Conservation (phyloP, 2,888 invertebrate species). For the Gari tellinella region DNA sequence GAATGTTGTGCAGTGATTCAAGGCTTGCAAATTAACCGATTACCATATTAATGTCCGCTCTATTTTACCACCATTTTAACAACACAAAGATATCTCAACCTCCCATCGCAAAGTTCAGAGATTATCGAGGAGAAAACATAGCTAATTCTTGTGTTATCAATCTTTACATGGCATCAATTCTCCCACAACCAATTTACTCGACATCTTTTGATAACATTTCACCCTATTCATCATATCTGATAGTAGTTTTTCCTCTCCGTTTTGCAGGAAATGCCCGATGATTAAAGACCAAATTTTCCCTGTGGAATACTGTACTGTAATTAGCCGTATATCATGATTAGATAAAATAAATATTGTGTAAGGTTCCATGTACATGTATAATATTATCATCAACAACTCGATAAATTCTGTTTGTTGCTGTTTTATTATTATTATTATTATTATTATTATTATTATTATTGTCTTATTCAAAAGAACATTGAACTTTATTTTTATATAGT, state of each 20-base stretch:
- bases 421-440: slow-evolving; percentile 3
- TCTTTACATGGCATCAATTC: slow-evolving; percentile 57
- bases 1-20: background rate
- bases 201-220: slow-evolving; percentile 55
- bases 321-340: too few relatives aligned
- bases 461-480: too few relatives aligned
- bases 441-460: too few relatives aligned
- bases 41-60: slow-evolving; percentile 4
- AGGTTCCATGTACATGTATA: too few relatives aligned
- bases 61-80: slow-evolving; percentile 23
- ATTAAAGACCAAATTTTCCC: too few relatives aligned
- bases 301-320: too few relatives aligned
- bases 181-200: slow-evolving; percentile 44
- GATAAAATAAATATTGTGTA: too few relatives aligned
- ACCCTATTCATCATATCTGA: slow-evolving; percentile 25
- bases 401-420: background rate
- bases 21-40: slow-evolving; percentile 4
- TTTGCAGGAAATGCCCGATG: too few relatives aligned
- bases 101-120: slow-evolving; percentile 24
- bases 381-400: too few relatives aligned
- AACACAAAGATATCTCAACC: slow-evolving; percentile 24
- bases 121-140: slow-evolving; percentile 54
- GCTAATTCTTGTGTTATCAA: slow-evolving; percentile 49
- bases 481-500: too few relatives aligned
- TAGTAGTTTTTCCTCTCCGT: background rate